Percentiles rank a stretch among this genome's conserved stretches.
These are phyloP conservation scores for Ctenodactylus gundi DNA, from an alignment of 2,113 vertebrate genomes.

Conservation along the genomic window DNA sequence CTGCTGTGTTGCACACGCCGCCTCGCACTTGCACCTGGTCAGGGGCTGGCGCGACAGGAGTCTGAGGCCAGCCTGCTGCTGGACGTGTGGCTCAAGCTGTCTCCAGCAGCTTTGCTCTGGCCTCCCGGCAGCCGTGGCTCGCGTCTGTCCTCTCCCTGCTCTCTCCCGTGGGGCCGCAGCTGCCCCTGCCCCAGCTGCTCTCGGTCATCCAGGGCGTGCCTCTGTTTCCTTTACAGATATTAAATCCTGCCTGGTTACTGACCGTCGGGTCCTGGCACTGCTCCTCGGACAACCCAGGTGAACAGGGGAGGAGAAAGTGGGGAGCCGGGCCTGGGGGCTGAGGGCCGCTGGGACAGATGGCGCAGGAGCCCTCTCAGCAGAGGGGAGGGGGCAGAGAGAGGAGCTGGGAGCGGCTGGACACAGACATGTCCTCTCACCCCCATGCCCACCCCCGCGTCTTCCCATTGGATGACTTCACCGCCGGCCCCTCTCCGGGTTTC, in stretches of 20 bases:
- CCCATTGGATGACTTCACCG: background rate
- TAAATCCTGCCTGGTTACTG: background rate
- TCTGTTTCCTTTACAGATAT: background rate
- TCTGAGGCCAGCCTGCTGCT: background rate
- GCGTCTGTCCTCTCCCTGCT: no score
- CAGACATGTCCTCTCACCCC: no score
- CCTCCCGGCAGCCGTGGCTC: background rate
- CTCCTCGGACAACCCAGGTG: background rate
- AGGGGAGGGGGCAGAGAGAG: background rate
- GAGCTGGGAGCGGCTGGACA: background rate
- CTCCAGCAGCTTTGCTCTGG: rapidly evolving
- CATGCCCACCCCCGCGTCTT: background rate
- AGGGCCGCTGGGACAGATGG: background rate
- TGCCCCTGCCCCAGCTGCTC: rapidly evolving
- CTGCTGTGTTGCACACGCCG: background rate
- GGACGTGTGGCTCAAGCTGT: background rate
- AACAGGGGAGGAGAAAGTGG: background rate
- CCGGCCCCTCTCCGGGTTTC: background rate
- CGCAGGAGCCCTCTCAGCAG: background rate
- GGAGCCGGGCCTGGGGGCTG: background rate
- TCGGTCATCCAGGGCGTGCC: rapidly evolving
- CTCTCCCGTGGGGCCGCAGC: no score
- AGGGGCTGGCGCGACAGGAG: rapidly evolving
- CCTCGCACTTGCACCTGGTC: background rate
- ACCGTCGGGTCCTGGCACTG: rapidly evolving